These are phyloP conservation scores for Puffinus mauretanicus DNA, from an alignment of 2,113 vertebrate species.

Conservation along the genomic window DNA sequence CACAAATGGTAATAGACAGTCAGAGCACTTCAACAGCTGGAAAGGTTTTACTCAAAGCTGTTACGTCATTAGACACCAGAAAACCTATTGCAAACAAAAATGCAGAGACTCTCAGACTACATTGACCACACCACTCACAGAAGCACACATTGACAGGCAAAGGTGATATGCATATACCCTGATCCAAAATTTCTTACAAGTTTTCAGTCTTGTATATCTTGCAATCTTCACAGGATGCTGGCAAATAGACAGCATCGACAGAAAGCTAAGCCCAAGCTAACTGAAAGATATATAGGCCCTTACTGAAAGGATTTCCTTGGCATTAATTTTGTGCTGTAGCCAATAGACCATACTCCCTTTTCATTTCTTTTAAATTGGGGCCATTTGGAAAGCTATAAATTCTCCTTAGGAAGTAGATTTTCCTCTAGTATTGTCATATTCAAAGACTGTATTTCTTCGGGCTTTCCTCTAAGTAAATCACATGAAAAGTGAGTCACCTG, in stretches of 20 bases:
- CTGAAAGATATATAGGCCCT: neutral
- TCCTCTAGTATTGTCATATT: neutral
- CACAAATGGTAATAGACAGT: neutral
- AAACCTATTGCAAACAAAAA: neutral
- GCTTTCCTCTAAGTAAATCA: neutral
- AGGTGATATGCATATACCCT: neutral
- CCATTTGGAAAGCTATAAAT: slow-evolving; percentile 31
- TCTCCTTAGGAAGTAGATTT: neutral
- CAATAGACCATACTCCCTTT: neutral
- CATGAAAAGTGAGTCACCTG: neutral
- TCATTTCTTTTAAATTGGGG: slow-evolving; percentile 15
- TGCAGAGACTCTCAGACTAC: neutral
- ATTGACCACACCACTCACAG: neutral
- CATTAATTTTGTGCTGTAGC: neutral
- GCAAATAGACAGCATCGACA: neutral
- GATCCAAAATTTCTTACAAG: neutral
- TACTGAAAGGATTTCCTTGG: slow-evolving; percentile 4
- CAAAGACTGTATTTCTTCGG: neutral
- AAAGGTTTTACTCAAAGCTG: neutral
- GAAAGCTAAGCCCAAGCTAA: neutral
- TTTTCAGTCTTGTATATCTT: neutral
- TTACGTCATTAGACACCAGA: neutral
- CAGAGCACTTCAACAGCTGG: neutral
- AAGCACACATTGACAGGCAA: neutral
- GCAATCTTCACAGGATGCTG: neutral